Conservation (phyloP, 2,797 vertebrate species). For the Poecilia gillii region DNA sequence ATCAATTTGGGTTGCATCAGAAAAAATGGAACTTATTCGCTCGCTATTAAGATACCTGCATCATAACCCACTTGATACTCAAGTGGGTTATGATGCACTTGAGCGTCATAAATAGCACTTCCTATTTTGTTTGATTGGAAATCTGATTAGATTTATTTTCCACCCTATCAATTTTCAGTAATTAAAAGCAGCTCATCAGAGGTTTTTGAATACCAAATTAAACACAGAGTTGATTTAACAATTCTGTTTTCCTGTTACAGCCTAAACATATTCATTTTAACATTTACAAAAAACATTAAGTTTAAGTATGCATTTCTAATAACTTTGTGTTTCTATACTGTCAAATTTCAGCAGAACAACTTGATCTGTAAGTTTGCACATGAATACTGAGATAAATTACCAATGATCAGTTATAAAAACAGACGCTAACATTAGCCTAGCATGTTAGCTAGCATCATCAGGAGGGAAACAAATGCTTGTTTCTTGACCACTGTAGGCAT, state of each 20-base stretch:
- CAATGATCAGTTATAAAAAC: neutral
- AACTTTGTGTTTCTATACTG: too few relatives aligned
- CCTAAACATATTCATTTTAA: neutral
- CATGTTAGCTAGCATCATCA: neutral
- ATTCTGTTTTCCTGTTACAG: too few relatives aligned
- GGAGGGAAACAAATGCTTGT: neutral
- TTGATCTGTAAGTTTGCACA: neutral
- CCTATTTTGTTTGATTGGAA: neutral
- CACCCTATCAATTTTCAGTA: neutral
- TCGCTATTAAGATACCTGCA: neutral
- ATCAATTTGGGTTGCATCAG: neutral
- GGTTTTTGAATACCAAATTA: neutral
- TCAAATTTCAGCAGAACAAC: neutral
- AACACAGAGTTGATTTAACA: neutral
- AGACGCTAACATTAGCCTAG: neutral
- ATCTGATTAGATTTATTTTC: neutral
- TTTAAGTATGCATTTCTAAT: neutral
- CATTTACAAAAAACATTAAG: neutral
- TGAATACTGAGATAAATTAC: neutral
- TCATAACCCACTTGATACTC: neutral
- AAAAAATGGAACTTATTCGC: neutral
- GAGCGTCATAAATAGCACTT: neutral
- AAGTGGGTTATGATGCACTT: too few relatives aligned
- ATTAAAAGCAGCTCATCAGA: neutral
- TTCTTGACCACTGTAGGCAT: neutral